These are phyloP conservation scores for Macrostomum lignano DNA, from an alignment of 1,140 invertebrate species.

Conservation along the genomic window DNA sequence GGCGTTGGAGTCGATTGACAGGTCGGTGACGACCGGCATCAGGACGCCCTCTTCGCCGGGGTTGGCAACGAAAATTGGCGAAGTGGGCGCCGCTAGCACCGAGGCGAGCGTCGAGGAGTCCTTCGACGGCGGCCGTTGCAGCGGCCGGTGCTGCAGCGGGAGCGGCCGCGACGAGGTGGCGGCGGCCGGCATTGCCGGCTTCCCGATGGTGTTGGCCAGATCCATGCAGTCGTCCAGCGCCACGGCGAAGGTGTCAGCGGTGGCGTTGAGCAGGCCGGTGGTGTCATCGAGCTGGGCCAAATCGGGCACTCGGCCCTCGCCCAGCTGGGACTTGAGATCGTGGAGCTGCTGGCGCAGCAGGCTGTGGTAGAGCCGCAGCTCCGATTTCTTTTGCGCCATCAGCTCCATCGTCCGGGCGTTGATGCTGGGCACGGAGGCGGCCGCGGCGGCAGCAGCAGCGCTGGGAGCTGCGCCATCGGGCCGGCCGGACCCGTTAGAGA, in stretches of 20 bases:
- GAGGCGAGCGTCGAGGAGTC: constrained; percentile 6
- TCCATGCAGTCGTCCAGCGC: constrained; percentile 50
- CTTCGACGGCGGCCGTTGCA: constrained; percentile 8
- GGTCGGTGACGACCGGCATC: too few species aligned
- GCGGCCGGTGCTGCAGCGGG: constrained; percentile 11
- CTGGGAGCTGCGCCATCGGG: constrained; percentile 14
- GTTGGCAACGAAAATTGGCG: constrained; percentile 2
- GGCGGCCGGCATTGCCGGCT: constrained; percentile 24
- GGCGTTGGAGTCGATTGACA: too few species aligned
- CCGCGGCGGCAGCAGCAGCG: too few species aligned
- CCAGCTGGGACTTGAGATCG: constrained; percentile 38
- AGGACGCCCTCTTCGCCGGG: too few species aligned
- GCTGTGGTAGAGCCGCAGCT: constrained; percentile 47
- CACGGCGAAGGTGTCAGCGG: constrained; percentile 51
- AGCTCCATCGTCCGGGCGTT: constrained; percentile 16
- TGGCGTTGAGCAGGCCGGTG: constrained; percentile 41
- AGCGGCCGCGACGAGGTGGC: constrained; percentile 12
- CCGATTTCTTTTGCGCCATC: constrained; percentile 44
- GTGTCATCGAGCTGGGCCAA: constrained; percentile 45
- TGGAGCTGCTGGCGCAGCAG: constrained; percentile 54
- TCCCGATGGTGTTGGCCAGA: constrained; percentile 32
- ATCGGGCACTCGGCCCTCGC: constrained; percentile 32
- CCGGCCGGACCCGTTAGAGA: constrained; percentile 26
- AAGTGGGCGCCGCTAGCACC: neutral
- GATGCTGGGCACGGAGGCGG: neutral